Conservation (phyloP, 2,797 vertebrate genomes). For the Xiphorhynchus erythropygius region DNA sequence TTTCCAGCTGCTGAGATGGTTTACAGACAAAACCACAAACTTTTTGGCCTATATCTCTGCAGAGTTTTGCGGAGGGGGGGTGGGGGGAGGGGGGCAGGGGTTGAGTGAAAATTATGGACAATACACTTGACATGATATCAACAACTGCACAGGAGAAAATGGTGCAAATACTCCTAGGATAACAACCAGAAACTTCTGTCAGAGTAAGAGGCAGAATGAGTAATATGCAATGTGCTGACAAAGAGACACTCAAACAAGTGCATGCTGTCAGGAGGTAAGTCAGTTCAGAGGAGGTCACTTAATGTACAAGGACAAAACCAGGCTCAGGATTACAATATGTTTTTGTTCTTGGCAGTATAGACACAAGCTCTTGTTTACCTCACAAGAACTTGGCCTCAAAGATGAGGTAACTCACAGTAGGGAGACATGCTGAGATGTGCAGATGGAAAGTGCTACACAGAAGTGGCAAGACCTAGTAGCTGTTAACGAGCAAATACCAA, state of each 20-base stretch:
- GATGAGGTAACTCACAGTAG: neutral
- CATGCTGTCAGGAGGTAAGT: neutral
- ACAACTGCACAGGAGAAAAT: neutral
- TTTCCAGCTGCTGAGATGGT: neutral
- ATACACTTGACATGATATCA: neutral
- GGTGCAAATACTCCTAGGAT: neutral
- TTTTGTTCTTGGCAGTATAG: neutral
- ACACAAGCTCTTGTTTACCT: neutral
- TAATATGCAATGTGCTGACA: neutral
- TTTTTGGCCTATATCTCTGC: neutral
- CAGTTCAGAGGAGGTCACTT: neutral
- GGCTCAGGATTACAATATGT: neutral
- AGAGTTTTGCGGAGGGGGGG: neutral
- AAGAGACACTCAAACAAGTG: neutral
- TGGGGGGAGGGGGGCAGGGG: too few species aligned
- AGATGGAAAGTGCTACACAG: neutral
- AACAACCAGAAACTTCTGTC: neutral
- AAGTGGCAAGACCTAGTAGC: neutral
- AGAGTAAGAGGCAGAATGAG: neutral
- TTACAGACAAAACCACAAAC: neutral
- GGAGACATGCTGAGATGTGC: neutral
- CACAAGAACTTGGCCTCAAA: neutral
- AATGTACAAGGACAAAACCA: neutral
- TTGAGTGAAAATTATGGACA: fast-evolving
- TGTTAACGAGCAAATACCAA: neutral